Evolutionary conservation across 2,888 invertebrate genomes (phyloP).

Genomic region (Phlogophora meticulosa): DNA sequence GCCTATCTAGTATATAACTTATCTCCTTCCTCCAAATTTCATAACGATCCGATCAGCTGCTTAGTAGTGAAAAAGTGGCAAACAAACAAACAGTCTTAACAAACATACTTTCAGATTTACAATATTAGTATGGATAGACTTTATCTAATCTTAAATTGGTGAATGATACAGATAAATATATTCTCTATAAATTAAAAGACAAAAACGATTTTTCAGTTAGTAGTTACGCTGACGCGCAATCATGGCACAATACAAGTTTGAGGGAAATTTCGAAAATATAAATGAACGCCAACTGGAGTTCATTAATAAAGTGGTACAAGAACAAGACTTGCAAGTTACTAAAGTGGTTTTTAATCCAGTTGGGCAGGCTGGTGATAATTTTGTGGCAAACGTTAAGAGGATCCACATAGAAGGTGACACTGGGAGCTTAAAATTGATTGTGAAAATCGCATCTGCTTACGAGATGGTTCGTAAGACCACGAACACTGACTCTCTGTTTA

Average conservation of each 20-base stretch:
- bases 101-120: no score
- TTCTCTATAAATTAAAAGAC: conserved; percentile 29
- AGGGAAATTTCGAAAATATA: conserved; percentile 67
- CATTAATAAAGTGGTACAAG: conserved; percentile 69
- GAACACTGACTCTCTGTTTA: conserved; percentile 63
- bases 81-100: no score
- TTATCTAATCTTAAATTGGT: no score
- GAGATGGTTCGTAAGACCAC: conserved; percentile 59
- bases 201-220: conserved; percentile 18
- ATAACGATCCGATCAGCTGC: no score
- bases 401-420: conserved; percentile 66
- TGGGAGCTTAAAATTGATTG: conserved; percentile 68
- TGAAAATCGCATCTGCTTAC: conserved; percentile 71
- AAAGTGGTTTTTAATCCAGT: conserved; percentile 68
- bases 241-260: conserved; percentile 67
- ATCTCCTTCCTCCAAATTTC: no score
- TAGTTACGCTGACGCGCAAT: background rate
- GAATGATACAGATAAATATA: conserved; percentile 32
- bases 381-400: conserved; percentile 66
- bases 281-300: conserved; percentile 67
- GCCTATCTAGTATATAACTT: no score
- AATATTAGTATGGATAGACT: no score
- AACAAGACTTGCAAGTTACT: conserved; percentile 66
- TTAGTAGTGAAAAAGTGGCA: no score
- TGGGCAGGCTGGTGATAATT: conserved; percentile 73